Evolutionary conservation across 2,888 invertebrate genomes (phyloP), one percentile per base, ranked within the genome.

Genomic region (Acronicta leporina): DNA sequence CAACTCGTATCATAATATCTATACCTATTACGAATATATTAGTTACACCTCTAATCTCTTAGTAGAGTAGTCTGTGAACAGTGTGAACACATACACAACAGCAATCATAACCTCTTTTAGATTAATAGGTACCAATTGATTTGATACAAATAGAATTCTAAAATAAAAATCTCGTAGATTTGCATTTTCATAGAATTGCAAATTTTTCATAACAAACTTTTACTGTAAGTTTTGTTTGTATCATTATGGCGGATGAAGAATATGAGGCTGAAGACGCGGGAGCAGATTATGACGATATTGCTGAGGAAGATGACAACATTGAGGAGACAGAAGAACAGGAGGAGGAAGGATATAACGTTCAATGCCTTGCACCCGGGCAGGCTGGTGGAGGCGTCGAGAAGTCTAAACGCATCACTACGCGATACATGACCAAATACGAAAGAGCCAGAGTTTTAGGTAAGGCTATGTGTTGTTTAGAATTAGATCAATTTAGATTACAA

Each of bases 351-450:
- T 98, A 97, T 79, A 97, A 97, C 84, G 96, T 97, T 43, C 98
- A 98, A 84, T 96, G 98, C 49, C 92, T 99, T 33, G 96, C 97
- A 5, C 96, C 97, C 0, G 97, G 97, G 0, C 97, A 97, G 85
- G 96, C 96, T 40, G 96, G 96, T 0, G 97, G 97, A 10, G 97
- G 97, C 42, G 97, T 97, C 0, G 97, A 97, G 41, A 97, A 97
- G 87, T 96, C 96, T 0, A 99, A 98, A 86, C 95, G 99, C 20
- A 99, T 99, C 48, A 99, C 99, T 0, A 99, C 99, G 0, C 97
- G 98, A 81, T 99, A 99, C 84, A 99, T 99, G 99, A 99, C 99
- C 0, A 99, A 99, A 95, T 96, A 94, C 75, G 94, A 94, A 77
- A 79, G 94, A 61, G 94, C 94, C 13, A 86, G 94, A 85, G 94